These are phyloP conservation scores for Centropyge bicolor DNA, from an alignment of 2,797 vertebrate genomes.

Conservation along the genomic window DNA sequence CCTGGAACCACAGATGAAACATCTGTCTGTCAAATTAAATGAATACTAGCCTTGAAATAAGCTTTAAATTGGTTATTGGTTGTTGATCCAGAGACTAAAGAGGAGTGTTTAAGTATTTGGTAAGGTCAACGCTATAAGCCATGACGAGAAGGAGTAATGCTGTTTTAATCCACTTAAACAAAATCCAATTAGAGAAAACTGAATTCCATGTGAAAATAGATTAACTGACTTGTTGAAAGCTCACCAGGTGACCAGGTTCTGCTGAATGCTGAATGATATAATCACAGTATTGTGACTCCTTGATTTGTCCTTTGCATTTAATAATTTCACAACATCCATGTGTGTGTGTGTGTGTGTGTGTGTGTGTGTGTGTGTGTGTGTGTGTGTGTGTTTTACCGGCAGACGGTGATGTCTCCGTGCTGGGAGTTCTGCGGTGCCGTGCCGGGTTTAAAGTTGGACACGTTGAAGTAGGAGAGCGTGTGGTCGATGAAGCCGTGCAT, in stretches of 20 bases:
- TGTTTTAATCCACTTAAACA: slow-evolving; percentile 30
- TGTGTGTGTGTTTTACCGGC: slow-evolving; percentile 86
- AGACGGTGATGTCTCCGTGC: slow-evolving; percentile 86
- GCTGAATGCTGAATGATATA: neutral
- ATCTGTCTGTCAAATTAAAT: slow-evolving; percentile 11
- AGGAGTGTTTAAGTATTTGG: neutral
- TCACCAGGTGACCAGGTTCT: neutral
- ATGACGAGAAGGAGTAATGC: slow-evolving; percentile 10
- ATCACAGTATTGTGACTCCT: neutral
- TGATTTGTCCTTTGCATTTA: neutral
- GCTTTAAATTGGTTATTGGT: slow-evolving; percentile 1
- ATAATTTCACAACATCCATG: neutral
- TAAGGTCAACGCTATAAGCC: slow-evolving; percentile 19
- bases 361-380: too few species aligned
- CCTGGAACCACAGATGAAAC: neutral
- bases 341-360: too few species aligned
- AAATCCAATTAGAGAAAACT: slow-evolving; percentile 8
- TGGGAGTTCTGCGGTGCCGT: slow-evolving; percentile 87
- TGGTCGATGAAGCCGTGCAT: slow-evolving; percentile 98
- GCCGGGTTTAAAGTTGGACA: slow-evolving; percentile 92
- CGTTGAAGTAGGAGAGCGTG: slow-evolving; percentile 97
- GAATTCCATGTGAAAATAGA: slow-evolving; percentile 34
- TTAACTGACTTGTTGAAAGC: neutral
- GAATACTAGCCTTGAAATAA: slow-evolving; percentile 14
- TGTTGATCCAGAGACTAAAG: slow-evolving; percentile 8